A percentile compares a stretch with the other conserved stretches of the same genome.
Evolutionary conservation across 1,140 invertebrate genomes (phyloP).

Genomic region (Chironomus tepperi): DNA sequence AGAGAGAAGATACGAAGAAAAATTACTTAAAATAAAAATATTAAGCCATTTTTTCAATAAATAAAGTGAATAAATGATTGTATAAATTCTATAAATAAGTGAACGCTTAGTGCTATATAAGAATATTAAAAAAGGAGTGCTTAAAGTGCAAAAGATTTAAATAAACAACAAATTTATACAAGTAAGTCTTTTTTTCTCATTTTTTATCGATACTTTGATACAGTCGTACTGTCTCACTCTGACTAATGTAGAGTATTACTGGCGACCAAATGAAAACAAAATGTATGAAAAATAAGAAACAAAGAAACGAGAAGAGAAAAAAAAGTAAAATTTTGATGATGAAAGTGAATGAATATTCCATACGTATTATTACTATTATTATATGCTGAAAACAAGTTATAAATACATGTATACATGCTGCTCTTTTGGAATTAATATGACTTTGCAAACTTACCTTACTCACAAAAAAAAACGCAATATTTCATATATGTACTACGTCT

Average conservation of each 20-base stretch:
- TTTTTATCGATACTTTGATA: constrained; percentile 2
- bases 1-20: neutral
- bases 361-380: neutral
- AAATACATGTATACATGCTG: neutral
- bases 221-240: neutral
- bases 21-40: neutral
- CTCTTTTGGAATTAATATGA: neutral
- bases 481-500: too few species aligned
- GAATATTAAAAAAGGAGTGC: neutral
- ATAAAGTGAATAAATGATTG: neutral
- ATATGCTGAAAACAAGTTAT: neutral
- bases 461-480: neutral
- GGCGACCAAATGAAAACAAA: constrained; percentile 12
- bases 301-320: constrained; percentile 13
- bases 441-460: neutral
- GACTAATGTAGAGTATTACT: neutral
- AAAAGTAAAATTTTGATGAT: constrained; percentile 11
- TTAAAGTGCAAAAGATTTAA: neutral
- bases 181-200: constrained; percentile 5
- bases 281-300: constrained; percentile 3
- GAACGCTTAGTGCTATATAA: neutral
- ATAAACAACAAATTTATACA: constrained; percentile 4
- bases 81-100: neutral
- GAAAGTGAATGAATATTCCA: constrained; percentile 13
- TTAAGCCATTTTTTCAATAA: neutral